Conservation (phyloP, 2,113 vertebrate species). For the Orthonyx spaldingii region DNA sequence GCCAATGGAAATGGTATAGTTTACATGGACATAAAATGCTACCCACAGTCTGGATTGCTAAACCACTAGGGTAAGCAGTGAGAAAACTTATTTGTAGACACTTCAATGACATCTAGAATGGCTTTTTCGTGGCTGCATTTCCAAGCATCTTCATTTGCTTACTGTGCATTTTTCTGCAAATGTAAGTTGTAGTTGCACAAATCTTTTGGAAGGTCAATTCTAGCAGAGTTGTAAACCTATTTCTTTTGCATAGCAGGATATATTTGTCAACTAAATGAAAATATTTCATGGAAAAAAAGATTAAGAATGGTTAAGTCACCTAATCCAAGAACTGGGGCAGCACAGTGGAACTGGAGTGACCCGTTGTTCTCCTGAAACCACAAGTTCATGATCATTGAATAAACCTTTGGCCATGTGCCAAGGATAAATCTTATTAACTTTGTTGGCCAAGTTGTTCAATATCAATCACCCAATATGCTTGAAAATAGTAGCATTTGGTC, state of each 20-base stretch:
- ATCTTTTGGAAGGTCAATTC: background rate
- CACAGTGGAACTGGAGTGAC: background rate
- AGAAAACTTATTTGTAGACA: constrained; percentile 18
- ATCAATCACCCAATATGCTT: background rate
- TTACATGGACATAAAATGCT: background rate
- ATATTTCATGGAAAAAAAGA: background rate
- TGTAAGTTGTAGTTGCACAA: background rate
- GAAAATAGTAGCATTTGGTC: background rate
- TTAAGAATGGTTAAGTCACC: background rate
- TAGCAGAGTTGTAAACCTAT: background rate
- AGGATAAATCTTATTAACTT: background rate
- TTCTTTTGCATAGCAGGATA: background rate
- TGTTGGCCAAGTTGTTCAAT: background rate
- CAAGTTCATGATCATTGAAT: background rate
- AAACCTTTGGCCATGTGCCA: background rate
- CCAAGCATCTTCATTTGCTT: background rate
- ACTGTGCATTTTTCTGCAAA: background rate
- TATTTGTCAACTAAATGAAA: background rate
- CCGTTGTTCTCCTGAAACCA: background rate
- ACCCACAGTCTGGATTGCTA: background rate
- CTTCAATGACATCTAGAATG: background rate
- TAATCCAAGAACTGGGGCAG: background rate
- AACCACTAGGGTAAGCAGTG: background rate
- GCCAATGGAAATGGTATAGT: background rate
- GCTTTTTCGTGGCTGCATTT: background rate